A percentile compares a stretch with the other conserved stretches of the same genome.
Evolutionary conservation across 2,888 invertebrate species (phyloP).

Genomic region (Oxyscelio sp.): DNA sequence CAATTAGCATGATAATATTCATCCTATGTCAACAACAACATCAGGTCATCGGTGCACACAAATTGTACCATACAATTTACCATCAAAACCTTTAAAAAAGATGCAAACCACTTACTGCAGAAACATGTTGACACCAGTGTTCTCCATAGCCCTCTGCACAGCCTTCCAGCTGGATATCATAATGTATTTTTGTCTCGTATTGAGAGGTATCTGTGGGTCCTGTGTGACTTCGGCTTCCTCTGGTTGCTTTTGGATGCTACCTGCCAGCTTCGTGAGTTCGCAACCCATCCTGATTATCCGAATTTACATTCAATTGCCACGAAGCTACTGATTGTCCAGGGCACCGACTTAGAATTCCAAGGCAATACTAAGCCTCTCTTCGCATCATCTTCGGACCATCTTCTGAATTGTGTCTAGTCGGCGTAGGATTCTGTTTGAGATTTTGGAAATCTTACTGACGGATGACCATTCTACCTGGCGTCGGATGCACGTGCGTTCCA

Average conservation of each 20-base stretch:
- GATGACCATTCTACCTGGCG: too few relatives aligned
- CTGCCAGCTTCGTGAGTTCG: slow-evolving; percentile 93
- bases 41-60: slow-evolving; percentile 3
- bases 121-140: slow-evolving; percentile 97
- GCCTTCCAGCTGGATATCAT: slow-evolving; percentile 97
- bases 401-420: not conserved
- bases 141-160: slow-evolving; percentile 95
- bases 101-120: slow-evolving; percentile 92
- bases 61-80: not conserved
- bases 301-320: not conserved
- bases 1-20: slow-evolving; percentile 6
- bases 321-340: slow-evolving; percentile 1
- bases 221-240: slow-evolving; percentile 77
- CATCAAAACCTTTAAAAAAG: not conserved
- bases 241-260: slow-evolving; percentile 81
- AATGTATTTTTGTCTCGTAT: slow-evolving; percentile 94
- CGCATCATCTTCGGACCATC: slow-evolving; percentile 51
- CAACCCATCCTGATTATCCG: slow-evolving; percentile 91
- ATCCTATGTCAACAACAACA: not conserved
- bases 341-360: not conserved
- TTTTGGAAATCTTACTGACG: too few relatives aligned
- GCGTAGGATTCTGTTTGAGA: not conserved
- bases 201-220: slow-evolving; percentile 91
- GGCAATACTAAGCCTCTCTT: slow-evolving; percentile 28
- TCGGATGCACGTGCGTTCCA: slow-evolving; percentile 61